Conservation (phyloP, 2,888 invertebrate genomes). For the Cabera pusaria region DNA sequence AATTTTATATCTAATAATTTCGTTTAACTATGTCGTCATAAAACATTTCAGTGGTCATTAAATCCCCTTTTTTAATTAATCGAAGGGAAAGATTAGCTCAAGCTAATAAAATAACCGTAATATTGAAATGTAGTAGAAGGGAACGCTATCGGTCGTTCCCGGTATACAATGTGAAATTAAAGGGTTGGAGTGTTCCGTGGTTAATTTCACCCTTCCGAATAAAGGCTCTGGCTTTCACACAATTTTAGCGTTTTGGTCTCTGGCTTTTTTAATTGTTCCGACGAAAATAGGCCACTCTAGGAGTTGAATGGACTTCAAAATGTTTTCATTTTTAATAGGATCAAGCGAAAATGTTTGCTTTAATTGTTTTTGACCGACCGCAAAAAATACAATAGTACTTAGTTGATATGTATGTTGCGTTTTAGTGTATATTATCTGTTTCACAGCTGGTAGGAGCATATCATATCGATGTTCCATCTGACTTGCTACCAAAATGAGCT, state of each 20-base stretch:
- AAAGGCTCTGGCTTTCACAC: conserved; percentile 28
- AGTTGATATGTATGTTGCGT: no score
- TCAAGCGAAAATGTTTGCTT: no score
- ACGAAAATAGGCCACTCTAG: conserved; percentile 15
- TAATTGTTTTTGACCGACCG: no score
- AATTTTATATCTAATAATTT: no score
- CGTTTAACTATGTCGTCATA: no score
- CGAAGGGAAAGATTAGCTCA: conserved; percentile 28
- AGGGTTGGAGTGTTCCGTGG: conserved; percentile 34
- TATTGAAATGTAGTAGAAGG: conserved; percentile 32
- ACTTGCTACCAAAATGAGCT: no score
- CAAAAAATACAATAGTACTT: no score
- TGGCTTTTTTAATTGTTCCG: conserved; percentile 28
- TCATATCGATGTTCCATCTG: no score
- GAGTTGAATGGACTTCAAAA: conserved; percentile 7
- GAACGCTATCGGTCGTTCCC: conserved; percentile 32
- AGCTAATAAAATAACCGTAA: conserved; percentile 33
- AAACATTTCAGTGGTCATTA: no score
- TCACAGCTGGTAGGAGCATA: no score
- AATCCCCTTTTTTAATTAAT: conserved; percentile 25
- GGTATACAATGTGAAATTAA: conserved; percentile 35
- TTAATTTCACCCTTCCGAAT: conserved; percentile 33
- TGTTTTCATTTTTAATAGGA: background rate
- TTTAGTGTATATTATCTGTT: no score
- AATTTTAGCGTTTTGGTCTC: conserved; percentile 27